Base-by-base conservation (phyloP, 2,888 invertebrate species). In the Drosophila birchii region DNA sequence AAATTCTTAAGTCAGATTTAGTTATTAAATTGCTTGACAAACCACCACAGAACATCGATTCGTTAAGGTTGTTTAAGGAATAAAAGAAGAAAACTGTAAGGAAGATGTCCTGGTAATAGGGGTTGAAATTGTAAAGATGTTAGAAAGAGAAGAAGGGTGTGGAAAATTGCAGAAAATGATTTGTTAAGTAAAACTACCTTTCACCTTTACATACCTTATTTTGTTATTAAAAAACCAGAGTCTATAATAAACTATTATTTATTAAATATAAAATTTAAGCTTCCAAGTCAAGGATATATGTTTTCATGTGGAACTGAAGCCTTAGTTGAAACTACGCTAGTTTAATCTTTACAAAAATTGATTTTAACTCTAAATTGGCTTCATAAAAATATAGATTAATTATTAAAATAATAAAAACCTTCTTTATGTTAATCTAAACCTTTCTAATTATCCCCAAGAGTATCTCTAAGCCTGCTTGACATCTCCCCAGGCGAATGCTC, bases 11-110 rank as follows among this genome's bases (percentile, higher is more conserved):
- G 47, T 12, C 9, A 26, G 63, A 64, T 64, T 34, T 39, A 49
- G 63, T 18, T 47, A 47, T 41, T 29, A 47, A 69, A 34, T 39
- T 68, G 14, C n/a, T 11, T 9, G 3, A 34, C 12, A 20, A 16
- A 29, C 44, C 68, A 68, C 47, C 69, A 20, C 69, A 20, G 32
- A 57, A 47, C 18, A 68, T 57, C 39, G 39, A 68, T 68, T 68
- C 20, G 47, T 23, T 49, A 26, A 16, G 69, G 39, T 41, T 32
- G 18, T 20, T 36, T 47, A 20, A 12, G 18, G 39, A 32, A 68
- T 47, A 36, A 18, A 47, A 5, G 11, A 32, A 8, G 16, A 11
- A 8, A 20, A 12, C 0, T 5, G 20, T 16, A 41, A 49, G n/a
- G 26, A 49, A 49, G 26, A 47, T 56, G 26, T 56, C 34, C 14